Evolutionary conservation across 1,140 invertebrate species (phyloP).

Genomic region (Temnothorax nylanderi): DNA sequence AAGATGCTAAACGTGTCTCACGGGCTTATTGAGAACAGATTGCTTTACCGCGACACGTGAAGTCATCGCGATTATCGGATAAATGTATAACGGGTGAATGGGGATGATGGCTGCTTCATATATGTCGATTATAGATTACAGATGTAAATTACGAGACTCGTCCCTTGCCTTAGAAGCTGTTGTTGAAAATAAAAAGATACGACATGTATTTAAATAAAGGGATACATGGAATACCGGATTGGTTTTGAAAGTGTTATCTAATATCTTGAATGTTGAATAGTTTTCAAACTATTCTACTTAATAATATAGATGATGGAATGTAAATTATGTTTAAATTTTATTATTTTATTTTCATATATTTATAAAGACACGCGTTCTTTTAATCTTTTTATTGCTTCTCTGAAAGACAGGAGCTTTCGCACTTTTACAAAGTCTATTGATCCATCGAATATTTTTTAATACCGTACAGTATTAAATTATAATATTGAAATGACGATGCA

Average conservation of each 20-base stretch:
- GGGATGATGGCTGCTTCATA: background rate
- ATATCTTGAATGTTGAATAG: background rate
- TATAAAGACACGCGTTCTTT: background rate
- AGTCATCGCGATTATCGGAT: conserved; percentile 16
- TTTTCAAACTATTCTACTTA: background rate
- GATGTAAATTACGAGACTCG: conserved; percentile 11
- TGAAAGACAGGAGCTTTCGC: background rate
- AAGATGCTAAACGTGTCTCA: conserved; percentile 1
- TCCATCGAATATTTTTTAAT: background rate
- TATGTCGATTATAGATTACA: conserved; percentile 5
- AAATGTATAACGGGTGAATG: background rate
- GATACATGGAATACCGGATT: background rate
- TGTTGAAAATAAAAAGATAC: background rate
- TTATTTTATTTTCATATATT: background rate
- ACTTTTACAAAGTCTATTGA: background rate
- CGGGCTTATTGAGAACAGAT: conserved; percentile 9
- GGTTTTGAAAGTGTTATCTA: background rate
- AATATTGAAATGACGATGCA: background rate
- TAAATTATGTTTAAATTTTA: background rate
- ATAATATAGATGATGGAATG: background rate
- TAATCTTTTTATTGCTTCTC: background rate
- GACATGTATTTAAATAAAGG: background rate
- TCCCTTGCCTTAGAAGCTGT: background rate
- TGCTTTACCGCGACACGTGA: background rate
- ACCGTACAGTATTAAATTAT: background rate